Percentiles rank a stretch among this genome's conserved stretches.
These are phyloP conservation scores for Sinodicranocentrus sp. DNA, from an alignment of 2,888 invertebrate genomes.

Conservation along the genomic window DNA sequence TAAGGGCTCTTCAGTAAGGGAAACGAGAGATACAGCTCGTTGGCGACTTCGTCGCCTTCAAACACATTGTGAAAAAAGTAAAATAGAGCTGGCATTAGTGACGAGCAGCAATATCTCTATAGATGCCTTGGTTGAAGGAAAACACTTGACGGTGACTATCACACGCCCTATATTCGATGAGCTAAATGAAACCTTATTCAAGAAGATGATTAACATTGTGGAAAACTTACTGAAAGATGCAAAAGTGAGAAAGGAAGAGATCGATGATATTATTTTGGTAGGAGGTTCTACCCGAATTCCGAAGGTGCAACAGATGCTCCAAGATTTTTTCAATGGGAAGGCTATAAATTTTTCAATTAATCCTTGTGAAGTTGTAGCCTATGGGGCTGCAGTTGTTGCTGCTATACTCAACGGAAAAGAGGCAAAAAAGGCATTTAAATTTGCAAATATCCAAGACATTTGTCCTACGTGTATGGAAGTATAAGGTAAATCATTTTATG, in stretches of 20 bases:
- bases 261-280: constrained; percentile 94
- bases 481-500: too few species aligned
- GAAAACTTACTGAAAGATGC: constrained; percentile 91
- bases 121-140: constrained; percentile 87
- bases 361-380: constrained; percentile 98
- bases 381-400: constrained; percentile 90
- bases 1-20: too few species aligned
- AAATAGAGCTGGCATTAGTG: constrained; percentile 87
- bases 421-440: too few species aligned
- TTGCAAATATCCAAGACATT: too few species aligned
- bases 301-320: constrained; percentile 97
- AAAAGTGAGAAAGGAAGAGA: constrained; percentile 86
- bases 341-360: constrained; percentile 98
- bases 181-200: constrained; percentile 86
- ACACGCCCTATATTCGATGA: constrained; percentile 89
- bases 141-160: constrained; percentile 83
- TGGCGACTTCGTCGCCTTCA: constrained; percentile 82
- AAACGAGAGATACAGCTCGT: too few species aligned
- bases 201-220: constrained; percentile 87
- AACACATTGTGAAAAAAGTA: constrained; percentile 88
- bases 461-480: too few species aligned
- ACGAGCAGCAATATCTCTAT: constrained; percentile 88
- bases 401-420: too few species aligned
- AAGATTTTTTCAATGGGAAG: constrained; percentile 95
- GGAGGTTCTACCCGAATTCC: constrained; percentile 99